Evolutionary conservation across 2,113 vertebrate species (phyloP).

Genomic region (Oceanodroma tethys): DNA sequence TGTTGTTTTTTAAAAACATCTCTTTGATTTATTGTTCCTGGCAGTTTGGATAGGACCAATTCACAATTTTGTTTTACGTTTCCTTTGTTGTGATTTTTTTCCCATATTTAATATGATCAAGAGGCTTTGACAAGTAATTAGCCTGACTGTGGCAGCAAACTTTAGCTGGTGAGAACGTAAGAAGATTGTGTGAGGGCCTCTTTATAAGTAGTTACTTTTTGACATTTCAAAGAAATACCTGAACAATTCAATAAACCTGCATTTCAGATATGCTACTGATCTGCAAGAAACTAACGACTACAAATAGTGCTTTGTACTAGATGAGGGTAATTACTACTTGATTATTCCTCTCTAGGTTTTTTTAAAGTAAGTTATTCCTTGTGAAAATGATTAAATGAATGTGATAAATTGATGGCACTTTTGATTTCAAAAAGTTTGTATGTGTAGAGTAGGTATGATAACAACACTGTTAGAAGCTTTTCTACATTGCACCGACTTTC

Average conservation of each 20-base stretch:
- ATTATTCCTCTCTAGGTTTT: background rate
- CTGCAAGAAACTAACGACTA: background rate
- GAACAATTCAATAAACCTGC: constrained; percentile 4
- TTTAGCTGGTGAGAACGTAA: background rate
- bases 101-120: constrained; percentile 37
- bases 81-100: background rate
- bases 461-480: background rate
- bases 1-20: background rate
- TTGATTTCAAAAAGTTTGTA: background rate
- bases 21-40: constrained; percentile 52
- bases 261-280: background rate
- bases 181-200: background rate
- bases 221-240: constrained; percentile 49
- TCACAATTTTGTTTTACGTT: background rate
- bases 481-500: fast-evolving
- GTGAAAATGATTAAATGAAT: background rate
- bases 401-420: background rate
- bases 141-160: constrained; percentile 7
- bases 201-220: constrained; percentile 16
- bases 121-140: constrained; percentile 63
- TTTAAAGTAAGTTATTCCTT: background rate
- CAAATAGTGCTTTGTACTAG: constrained; percentile 26
- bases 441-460: background rate
- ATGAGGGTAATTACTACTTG: constrained; percentile 9
- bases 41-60: background rate